Percentiles rank a stretch among this genome's conserved stretches.
phyloP scores from a whole-genome alignment of 2,888 invertebrate species.

The Microchrysa polita region DNA sequence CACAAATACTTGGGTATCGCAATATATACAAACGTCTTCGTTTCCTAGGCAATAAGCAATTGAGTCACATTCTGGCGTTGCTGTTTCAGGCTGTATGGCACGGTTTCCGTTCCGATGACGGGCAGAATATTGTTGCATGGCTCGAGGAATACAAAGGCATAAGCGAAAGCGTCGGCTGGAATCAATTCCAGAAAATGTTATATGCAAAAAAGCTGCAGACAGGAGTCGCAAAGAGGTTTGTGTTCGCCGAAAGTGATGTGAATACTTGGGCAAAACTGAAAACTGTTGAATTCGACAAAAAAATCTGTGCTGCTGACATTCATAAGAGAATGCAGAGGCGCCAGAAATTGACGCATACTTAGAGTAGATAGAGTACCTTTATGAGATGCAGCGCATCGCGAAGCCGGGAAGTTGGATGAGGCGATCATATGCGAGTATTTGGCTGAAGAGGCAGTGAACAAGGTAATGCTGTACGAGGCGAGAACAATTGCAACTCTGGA shows the following conservation, averaged over 20 bases:
- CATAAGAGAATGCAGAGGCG: neutral
- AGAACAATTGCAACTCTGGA: neutral
- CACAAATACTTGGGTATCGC: slow-evolving; percentile 93
- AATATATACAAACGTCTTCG: slow-evolving; percentile 93
- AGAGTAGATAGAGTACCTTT: neutral
- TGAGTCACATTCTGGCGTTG: slow-evolving; percentile 85
- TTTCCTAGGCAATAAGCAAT: slow-evolving; percentile 83
- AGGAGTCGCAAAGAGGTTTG: neutral
- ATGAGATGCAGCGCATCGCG: neutral
- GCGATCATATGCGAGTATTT: neutral
- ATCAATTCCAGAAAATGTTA: neutral
- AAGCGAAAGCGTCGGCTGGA: slow-evolving; percentile 6
- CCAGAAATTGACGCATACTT: neutral
- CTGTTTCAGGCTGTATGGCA: slow-evolving; percentile 95
- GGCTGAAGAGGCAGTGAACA: neutral
- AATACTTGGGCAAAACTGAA: neutral
- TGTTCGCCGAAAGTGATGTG: neutral
- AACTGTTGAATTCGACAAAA: neutral
- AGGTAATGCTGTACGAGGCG: neutral
- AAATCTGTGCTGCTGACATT: neutral
- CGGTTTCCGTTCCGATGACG: slow-evolving; percentile 66
- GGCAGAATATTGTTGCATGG: neutral
- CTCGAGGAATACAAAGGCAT: neutral
- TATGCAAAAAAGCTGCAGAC: neutral
- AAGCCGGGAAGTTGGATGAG: neutral